Conservation (phyloP, 1,140 invertebrate genomes). For the Mesaphorura yosii region DNA sequence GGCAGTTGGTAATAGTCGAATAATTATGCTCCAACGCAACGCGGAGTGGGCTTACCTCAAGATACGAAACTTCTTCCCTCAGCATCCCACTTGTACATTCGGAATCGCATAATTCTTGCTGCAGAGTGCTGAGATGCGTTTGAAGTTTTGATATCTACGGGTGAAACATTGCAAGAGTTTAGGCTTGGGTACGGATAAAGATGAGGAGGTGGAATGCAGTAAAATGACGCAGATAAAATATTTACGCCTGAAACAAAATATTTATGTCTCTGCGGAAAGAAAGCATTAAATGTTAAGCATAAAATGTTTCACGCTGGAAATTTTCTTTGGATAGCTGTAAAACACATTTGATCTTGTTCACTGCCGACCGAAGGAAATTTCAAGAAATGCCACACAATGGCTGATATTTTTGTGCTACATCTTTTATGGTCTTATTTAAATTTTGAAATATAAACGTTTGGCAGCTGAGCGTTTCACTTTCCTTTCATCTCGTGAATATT, state of each 20-base stretch:
- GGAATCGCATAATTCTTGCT: slow-evolving; percentile 19
- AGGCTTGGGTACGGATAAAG: too few relatives aligned
- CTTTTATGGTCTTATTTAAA: too few relatives aligned
- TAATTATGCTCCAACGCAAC: neutral
- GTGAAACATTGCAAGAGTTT: too few relatives aligned
- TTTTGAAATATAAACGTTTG: too few relatives aligned
- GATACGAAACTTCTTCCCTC: slow-evolving; percentile 26
- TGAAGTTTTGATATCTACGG: slow-evolving; percentile 28
- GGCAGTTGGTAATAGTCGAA: neutral
- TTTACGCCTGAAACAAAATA: too few relatives aligned
- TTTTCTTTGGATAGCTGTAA: neutral
- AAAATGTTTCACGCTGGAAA: too few relatives aligned
- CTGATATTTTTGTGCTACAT: neutral
- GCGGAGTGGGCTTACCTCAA: slow-evolving; percentile 22
- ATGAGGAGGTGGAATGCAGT: too few relatives aligned
- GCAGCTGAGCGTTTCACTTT: too few relatives aligned
- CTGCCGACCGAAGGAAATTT: neutral
- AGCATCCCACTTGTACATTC: slow-evolving; percentile 31
- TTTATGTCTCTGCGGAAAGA: too few relatives aligned
- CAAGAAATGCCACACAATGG: neutral
- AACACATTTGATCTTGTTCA: neutral
- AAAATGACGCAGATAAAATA: too few relatives aligned
- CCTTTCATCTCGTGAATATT: too few relatives aligned
- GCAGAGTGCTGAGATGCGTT: slow-evolving; percentile 16
- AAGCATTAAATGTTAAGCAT: too few relatives aligned